Evolutionary conservation across 1,140 invertebrate genomes (phyloP).

Genomic region (Stegodyphus mimosarum): DNA sequence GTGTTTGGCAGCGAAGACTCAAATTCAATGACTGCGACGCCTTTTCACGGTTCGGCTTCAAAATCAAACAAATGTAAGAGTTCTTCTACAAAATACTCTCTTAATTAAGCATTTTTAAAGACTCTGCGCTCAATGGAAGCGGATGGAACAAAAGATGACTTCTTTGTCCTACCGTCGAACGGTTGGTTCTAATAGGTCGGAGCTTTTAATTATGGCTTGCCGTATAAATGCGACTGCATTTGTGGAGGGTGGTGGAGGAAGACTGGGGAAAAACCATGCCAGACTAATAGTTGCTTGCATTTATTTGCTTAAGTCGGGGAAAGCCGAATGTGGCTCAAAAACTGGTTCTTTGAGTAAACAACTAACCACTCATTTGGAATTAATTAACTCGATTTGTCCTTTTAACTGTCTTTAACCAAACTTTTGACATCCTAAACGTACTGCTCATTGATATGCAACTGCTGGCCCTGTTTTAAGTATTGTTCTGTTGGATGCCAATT

Average conservation of each 20-base stretch:
- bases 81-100: slow-evolving; percentile 8
- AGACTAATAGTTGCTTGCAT: too few species aligned
- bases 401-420: too few species aligned
- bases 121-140: background rate
- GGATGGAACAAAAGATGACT: background rate
- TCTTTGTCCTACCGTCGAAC: background rate
- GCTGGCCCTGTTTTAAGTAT: too few species aligned
- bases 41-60: slow-evolving; percentile 12
- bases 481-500: too few species aligned
- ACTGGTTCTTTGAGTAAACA: background rate
- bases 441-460: too few species aligned
- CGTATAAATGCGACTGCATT: slow-evolving; percentile 13
- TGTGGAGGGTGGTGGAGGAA: background rate
- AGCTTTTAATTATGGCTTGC: slow-evolving; percentile 24
- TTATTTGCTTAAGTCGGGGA: too few species aligned
- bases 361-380: background rate
- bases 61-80: slow-evolving; percentile 42
- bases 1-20: background rate
- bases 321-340: background rate
- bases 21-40: background rate
- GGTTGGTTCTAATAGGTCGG: background rate
- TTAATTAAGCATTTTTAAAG: slow-evolving; percentile 48
- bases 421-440: too few species aligned
- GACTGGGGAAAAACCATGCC: too few species aligned
- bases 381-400: background rate